These are phyloP conservation scores for Hydrocynus forskahlii DNA, from an alignment of 2,797 vertebrate species.

Conservation along the genomic window DNA sequence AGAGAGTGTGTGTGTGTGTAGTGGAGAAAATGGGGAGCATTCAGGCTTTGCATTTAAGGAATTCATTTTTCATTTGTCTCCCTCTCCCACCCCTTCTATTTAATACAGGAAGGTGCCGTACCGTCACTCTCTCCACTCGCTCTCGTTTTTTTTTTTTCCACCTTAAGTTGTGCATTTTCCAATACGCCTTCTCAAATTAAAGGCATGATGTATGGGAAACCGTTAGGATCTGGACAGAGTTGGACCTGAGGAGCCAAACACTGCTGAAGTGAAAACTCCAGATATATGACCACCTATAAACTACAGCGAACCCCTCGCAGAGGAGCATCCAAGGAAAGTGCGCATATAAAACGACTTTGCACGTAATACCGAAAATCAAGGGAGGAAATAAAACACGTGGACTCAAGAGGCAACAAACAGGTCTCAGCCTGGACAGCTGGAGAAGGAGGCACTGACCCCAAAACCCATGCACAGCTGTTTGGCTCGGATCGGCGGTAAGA, in stretches of 20 bases:
- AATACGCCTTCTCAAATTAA: slow-evolving; percentile 40
- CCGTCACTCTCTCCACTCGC: slow-evolving; percentile 39
- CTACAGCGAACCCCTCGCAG: slow-evolving; percentile 46
- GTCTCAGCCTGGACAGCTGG: slow-evolving; percentile 28
- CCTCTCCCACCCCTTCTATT: slow-evolving; percentile 10
- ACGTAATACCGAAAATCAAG: slow-evolving; percentile 26
- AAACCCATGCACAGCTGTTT: slow-evolving; percentile 28
- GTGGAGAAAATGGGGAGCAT: neutral
- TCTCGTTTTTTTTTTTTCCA: neutral
- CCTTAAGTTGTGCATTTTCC: slow-evolving; percentile 26
- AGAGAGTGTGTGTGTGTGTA: neutral
- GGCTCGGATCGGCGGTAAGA: neutral
- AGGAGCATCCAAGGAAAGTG: slow-evolving; percentile 42
- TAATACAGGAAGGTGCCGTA: slow-evolving; percentile 24
- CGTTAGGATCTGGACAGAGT: slow-evolving; percentile 17
- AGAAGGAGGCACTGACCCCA: neutral
- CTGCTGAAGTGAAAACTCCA: slow-evolving; percentile 36
- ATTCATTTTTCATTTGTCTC: slow-evolving; percentile 38
- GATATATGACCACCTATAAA: slow-evolving; percentile 41
- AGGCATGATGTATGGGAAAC: slow-evolving; percentile 45
- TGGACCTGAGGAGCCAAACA: slow-evolving; percentile 35
- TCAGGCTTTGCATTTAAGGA: slow-evolving; percentile 33
- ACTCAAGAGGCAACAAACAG: slow-evolving; percentile 12
- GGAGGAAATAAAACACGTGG: slow-evolving; percentile 42
- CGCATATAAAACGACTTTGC: slow-evolving; percentile 26